phyloP scores from a whole-genome alignment of 2,797 vertebrate species.

The Cossypha niveicapilla region DNA sequence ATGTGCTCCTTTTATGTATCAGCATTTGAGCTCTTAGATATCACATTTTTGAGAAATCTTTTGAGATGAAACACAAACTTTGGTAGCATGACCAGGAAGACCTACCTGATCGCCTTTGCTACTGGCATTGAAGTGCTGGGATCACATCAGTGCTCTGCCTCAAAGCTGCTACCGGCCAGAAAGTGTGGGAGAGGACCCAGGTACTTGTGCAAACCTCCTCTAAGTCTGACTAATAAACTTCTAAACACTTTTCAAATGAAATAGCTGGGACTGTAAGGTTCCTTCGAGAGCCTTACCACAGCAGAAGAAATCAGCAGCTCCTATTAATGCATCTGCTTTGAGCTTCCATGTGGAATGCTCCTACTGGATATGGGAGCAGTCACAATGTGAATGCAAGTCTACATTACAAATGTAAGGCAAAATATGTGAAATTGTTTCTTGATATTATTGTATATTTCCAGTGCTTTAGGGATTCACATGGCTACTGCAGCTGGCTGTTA shows the following conservation, averaged over 20 bases:
- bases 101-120: neutral
- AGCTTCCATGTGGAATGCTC: neutral
- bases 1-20: neutral
- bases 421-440: neutral
- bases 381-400: neutral
- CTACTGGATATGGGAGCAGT: neutral
- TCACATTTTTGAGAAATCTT: neutral
- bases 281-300: neutral
- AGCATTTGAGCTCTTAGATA: neutral
- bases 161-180: neutral
- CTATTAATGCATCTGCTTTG: neutral
- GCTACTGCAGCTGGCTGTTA: neutral
- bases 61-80: neutral
- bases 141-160: neutral
- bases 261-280: neutral
- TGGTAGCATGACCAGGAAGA: neutral
- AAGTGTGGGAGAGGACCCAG: neutral
- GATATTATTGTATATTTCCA: neutral
- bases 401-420: neutral
- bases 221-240: neutral
- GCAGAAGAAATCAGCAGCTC: neutral
- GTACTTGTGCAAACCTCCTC: neutral
- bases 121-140: neutral
- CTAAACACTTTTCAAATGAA: neutral
- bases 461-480: neutral